Percentiles rank a stretch among this genome's conserved stretches.
Conservation (phyloP, 2,113 vertebrate genomes). For the Rana temporaria region DNA sequence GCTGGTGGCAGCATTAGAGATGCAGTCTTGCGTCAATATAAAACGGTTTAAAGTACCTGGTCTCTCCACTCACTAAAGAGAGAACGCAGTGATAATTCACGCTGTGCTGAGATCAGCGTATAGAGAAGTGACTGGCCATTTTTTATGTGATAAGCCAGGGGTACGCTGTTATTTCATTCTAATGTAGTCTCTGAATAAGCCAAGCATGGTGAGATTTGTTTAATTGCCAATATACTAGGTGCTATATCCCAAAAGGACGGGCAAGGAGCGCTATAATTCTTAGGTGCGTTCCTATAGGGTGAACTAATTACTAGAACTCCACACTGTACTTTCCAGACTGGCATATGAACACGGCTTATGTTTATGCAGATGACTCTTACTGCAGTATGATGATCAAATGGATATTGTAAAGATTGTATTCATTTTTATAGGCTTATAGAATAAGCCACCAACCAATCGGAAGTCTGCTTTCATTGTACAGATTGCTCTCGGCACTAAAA, state of each 20-base stretch:
- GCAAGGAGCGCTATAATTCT: too few species aligned
- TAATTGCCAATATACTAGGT: neutral
- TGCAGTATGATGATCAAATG: too few species aligned
- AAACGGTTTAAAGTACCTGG: neutral
- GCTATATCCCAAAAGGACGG: neutral
- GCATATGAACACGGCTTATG: too few species aligned
- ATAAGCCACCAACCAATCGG: too few species aligned
- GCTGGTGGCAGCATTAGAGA: conserved; percentile 25
- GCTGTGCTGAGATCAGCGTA: neutral
- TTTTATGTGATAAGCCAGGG: neutral
- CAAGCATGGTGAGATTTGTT: neutral
- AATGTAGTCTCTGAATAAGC: neutral
- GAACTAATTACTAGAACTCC: too few species aligned
- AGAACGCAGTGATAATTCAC: neutral
- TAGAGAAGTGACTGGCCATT: neutral
- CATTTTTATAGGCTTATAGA: too few species aligned
- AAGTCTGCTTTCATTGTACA: too few species aligned
- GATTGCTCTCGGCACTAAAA: too few species aligned
- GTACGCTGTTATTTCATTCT: neutral
- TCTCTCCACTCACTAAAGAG: neutral
- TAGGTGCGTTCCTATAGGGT: too few species aligned
- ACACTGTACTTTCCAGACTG: too few species aligned
- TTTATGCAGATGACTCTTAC: too few species aligned
- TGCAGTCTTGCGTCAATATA: conserved; percentile 1
- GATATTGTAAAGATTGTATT: too few species aligned